Evolutionary conservation across 2,888 invertebrate genomes (phyloP).

Genomic region (Lacanobia wlatinum): DNA sequence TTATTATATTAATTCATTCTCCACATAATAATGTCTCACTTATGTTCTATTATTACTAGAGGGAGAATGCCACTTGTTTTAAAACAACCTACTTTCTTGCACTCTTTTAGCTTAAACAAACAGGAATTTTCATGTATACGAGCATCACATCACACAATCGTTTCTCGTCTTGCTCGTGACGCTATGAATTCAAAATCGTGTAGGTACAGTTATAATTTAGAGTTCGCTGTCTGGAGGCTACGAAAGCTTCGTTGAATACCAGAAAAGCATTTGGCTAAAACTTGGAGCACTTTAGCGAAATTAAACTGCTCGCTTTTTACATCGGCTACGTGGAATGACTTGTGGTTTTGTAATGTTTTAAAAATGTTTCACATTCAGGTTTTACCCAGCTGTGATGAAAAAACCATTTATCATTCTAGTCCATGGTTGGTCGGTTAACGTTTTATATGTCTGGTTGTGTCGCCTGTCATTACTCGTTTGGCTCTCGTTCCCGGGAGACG

Average conservation of each 20-base stretch:
- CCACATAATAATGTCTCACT: conserved; percentile 57
- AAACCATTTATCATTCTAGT: conserved; percentile 40
- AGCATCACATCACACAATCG: conserved; percentile 65
- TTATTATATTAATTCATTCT: conserved; percentile 72
- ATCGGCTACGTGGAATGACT: conserved; percentile 63
- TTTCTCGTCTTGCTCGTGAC: conserved; percentile 67
- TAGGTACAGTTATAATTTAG: conserved; percentile 77
- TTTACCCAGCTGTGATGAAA: conserved; percentile 47
- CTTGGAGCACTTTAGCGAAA: conserved; percentile 72
- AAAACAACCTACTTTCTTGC: conserved; percentile 18
- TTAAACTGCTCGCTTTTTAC: conserved; percentile 73
- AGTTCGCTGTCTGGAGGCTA: conserved; percentile 64
- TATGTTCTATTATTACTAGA: conserved; percentile 45
- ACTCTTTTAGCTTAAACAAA: conserved; percentile 12
- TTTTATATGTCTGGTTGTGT: conserved; percentile 50
- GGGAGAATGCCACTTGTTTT: conserved; percentile 1
- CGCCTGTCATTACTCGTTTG: conserved; percentile 33
- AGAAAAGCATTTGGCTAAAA: conserved; percentile 68
- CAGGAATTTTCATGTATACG: conserved; percentile 45
- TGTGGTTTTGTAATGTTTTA: conserved; percentile 53
- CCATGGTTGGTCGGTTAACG: conserved; percentile 40
- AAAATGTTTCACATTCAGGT: conserved; percentile 51
- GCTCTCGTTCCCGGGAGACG: conserved; percentile 70
- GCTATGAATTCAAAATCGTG: conserved; percentile 72
- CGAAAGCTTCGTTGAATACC: conserved; percentile 63